phyloP scores from a whole-genome alignment of 2,113 vertebrate species.

The Actinemys pallida region DNA sequence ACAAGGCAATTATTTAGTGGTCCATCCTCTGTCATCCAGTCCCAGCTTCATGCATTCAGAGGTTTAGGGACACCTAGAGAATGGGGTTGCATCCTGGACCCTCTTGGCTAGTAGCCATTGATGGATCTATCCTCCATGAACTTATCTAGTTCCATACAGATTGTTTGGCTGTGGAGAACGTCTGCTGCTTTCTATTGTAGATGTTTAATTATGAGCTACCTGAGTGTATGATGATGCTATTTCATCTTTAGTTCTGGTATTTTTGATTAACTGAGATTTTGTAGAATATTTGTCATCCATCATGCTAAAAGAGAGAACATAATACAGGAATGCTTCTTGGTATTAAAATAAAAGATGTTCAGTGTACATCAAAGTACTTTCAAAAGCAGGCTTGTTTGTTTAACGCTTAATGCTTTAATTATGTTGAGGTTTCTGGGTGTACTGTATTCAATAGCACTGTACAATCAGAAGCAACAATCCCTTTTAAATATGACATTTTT shows the following conservation, averaged over 20 bases:
- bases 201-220: not conserved
- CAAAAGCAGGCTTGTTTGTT: not conserved
- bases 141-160: not conserved
- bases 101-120: not conserved
- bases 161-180: not conserved
- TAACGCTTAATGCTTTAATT: not conserved
- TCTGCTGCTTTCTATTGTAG: not conserved
- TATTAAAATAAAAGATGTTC: not conserved
- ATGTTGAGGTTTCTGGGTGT: not conserved
- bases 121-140: not conserved
- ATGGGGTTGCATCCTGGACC: not conserved
- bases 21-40: not conserved
- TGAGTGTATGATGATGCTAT: not conserved
- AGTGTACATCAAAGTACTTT: not conserved
- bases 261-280: no score
- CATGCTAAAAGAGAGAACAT: not conserved
- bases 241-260: not conserved
- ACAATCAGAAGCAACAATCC: accelerated
- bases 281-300: no score
- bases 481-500: not conserved
- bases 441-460: accelerated
- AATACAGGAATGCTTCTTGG: no score
- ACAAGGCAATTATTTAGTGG: not conserved
- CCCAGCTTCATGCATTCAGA: not conserved
- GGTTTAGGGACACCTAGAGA: not conserved